Evolutionary conservation across 64 coral and sea anemone species (phyloP).

Genomic region (Porites australiensis): DNA sequence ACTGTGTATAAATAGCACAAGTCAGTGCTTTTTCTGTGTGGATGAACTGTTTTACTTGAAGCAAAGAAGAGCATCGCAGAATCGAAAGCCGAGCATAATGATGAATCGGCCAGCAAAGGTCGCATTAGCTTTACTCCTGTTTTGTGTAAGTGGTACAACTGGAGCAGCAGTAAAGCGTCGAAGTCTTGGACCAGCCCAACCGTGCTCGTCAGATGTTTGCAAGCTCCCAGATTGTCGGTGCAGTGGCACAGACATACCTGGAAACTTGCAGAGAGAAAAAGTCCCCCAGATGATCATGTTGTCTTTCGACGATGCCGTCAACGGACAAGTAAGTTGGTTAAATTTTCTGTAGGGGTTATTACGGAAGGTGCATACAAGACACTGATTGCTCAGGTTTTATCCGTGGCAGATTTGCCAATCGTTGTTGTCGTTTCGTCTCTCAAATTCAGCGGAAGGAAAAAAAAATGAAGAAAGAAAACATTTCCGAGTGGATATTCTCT

Average conservation of each 20-base stretch:
- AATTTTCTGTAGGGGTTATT: background rate
- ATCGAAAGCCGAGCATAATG: background rate
- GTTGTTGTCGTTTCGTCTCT: no score
- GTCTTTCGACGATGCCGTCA: constrained; percentile 85
- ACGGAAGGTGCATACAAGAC: background rate
- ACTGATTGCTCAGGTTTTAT: no score
- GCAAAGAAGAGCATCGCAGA: background rate
- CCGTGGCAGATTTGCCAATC: no score
- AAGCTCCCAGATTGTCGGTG: constrained; percentile 94
- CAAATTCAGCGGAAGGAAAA: no score
- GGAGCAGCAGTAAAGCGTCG: constrained; percentile 3
- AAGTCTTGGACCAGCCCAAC: constrained; percentile 37
- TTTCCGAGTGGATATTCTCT: no score
- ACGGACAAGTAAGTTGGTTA: constrained; percentile 45
- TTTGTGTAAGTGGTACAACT: background rate
- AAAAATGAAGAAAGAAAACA: no score
- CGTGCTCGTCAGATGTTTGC: constrained; percentile 66
- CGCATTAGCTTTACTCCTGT: background rate
- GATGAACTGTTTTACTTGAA: background rate
- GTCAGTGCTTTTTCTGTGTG: background rate
- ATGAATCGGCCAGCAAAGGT: background rate
- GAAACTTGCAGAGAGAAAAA: constrained; percentile 25
- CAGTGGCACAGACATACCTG: constrained; percentile 72
- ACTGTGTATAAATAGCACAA: background rate
- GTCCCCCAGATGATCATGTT: constrained; percentile 91